phyloP scores from a whole-genome alignment of 2,113 vertebrate genomes.

The Forbesichthys papilliferus region DNA sequence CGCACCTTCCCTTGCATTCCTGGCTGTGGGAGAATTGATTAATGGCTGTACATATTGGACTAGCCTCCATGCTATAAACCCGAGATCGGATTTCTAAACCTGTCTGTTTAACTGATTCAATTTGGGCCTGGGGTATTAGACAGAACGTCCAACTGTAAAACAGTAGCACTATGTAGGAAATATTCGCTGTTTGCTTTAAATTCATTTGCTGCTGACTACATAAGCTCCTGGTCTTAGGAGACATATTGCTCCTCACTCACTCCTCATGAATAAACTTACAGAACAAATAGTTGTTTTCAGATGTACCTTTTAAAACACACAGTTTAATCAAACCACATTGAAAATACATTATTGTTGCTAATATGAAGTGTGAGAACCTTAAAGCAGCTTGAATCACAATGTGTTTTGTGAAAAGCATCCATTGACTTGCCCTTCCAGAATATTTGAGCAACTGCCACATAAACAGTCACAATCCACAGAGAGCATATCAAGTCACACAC shows the following conservation, averaged over 20 bases:
- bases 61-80: too few species aligned
- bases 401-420: not conserved
- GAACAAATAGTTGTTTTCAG: too few species aligned
- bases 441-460: too few species aligned
- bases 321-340: too few species aligned
- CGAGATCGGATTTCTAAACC: not conserved
- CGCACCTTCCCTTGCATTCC: not conserved
- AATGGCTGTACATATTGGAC: not conserved
- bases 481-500: not conserved
- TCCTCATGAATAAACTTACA: not conserved
- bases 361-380: too few species aligned
- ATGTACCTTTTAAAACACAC: too few species aligned
- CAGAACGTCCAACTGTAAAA: not conserved
- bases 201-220: not conserved
- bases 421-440: too few species aligned
- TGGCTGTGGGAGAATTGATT: not conserved
- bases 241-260: not conserved
- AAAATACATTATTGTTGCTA: too few species aligned
- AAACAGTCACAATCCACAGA: not conserved
- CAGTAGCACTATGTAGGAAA: not conserved
- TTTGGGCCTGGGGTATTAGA: not conserved
- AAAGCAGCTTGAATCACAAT: not conserved
- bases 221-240: not conserved
- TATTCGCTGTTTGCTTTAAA: not conserved
- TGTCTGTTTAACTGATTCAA: not conserved